Conservation (phyloP, 2,888 invertebrate species). For the Eudemis profundana region DNA sequence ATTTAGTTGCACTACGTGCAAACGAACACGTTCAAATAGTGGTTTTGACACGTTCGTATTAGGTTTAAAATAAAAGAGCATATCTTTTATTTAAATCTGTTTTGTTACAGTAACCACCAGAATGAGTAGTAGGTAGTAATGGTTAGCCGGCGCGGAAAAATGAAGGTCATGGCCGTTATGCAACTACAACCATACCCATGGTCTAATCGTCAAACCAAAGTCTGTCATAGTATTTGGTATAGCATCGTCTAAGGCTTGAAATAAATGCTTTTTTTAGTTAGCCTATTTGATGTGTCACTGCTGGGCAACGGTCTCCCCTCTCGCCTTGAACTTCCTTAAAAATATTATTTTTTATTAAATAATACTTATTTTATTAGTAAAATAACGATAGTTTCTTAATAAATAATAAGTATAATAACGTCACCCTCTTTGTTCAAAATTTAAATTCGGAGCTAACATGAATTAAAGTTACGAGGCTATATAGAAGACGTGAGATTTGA, state of each 20-base stretch:
- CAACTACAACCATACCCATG: constrained; percentile 14
- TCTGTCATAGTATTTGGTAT: not conserved
- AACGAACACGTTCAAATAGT: not conserved
- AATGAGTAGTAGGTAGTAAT: constrained; percentile 12
- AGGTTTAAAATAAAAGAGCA: constrained; percentile 11
- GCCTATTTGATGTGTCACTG: too few species aligned
- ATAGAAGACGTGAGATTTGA: too few species aligned
- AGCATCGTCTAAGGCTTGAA: not conserved
- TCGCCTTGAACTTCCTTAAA: too few species aligned
- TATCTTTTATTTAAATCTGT: not conserved
- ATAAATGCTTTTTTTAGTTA: too few species aligned
- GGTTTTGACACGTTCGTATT: not conserved
- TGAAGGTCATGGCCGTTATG: constrained; percentile 28
- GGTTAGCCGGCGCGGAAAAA: constrained; percentile 1
- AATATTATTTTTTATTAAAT: too few species aligned
- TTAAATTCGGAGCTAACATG: too few species aligned
- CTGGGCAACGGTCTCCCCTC: too few species aligned
- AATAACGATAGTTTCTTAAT: too few species aligned
- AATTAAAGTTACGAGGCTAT: too few species aligned
- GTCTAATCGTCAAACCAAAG: constrained; percentile 7
- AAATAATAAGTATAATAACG: too few species aligned
- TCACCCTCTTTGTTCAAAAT: too few species aligned
- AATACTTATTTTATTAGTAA: too few species aligned
- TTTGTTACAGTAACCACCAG: constrained; percentile 2
- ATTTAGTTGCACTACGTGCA: constrained; percentile 6